phyloP scores from a whole-genome alignment of 2,113 vertebrate genomes.

The Mustela lutreola region DNA sequence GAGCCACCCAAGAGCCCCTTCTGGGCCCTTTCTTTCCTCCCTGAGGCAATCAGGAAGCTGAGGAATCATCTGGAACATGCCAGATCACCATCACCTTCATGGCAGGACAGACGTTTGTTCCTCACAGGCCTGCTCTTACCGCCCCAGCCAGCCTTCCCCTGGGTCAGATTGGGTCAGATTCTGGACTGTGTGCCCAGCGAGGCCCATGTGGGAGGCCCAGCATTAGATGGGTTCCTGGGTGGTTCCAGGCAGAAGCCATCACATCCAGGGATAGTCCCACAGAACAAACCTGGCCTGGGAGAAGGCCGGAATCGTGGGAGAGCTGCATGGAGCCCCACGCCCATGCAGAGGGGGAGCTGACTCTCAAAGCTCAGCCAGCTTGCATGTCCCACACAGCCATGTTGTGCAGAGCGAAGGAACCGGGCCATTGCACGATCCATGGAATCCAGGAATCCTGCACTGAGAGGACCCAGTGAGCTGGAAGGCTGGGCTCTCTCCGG shows the following conservation, averaged over 20 bases:
- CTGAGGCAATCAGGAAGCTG: background rate
- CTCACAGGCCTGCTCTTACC: background rate
- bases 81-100: background rate
- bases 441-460: background rate
- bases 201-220: background rate
- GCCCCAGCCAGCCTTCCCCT: fast-evolving
- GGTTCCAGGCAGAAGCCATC: background rate
- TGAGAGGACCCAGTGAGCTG: background rate
- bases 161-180: no score
- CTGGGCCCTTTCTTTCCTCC: background rate
- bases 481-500: background rate
- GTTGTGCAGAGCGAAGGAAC: background rate
- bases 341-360: background rate
- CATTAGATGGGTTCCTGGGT: no score
- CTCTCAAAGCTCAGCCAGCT: background rate
- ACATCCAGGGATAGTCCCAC: fast-evolving
- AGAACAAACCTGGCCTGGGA: background rate
- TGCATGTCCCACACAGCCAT: fast-evolving
- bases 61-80: background rate
- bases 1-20: no score
- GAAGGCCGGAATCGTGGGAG: background rate
- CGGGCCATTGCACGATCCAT: fast-evolving
- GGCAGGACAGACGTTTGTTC: background rate
- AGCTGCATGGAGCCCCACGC: background rate
- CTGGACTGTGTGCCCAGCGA: background rate